Evolutionary conservation across 2,888 invertebrate genomes (phyloP).

Genomic region (Drosophila parthenogenetica): DNA sequence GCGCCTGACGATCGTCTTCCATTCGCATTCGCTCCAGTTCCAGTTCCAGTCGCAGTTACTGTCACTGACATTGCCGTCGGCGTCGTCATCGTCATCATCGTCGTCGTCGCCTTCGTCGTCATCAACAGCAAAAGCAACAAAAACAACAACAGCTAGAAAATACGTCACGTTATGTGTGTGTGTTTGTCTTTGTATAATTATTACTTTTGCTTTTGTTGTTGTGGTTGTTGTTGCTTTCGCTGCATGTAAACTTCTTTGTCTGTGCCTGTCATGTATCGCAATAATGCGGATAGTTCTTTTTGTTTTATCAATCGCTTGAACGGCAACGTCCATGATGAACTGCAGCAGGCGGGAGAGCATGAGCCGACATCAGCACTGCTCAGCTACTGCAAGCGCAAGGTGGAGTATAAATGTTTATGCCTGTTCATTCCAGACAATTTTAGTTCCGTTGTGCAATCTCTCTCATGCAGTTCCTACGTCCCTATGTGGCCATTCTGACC

Average conservation of each 20-base stretch:
- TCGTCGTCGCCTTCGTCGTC: too few relatives aligned
- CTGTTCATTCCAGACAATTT: background rate
- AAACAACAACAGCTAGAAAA: conserved; percentile 9
- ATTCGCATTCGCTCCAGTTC: conserved; percentile 25
- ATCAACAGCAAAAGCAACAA: background rate
- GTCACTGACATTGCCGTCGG: background rate
- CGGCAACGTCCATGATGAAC: conserved; percentile 88
- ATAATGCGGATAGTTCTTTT: conserved; percentile 77
- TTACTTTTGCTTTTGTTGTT: conserved; percentile 6
- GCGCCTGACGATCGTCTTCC: conserved; percentile 35
- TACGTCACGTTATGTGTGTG: conserved; percentile 56
- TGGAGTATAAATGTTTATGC: conserved; percentile 61
- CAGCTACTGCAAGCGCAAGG: conserved; percentile 92
- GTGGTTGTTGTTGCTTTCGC: conserved; percentile 24
- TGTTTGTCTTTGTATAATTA: conserved; percentile 6
- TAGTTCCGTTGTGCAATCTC: background rate
- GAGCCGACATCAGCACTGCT: conserved; percentile 92
- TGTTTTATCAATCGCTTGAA: conserved; percentile 77
- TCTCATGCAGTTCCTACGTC: conserved; percentile 88
- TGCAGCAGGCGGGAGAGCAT: conserved; percentile 87
- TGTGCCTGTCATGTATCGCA: conserved; percentile 64
- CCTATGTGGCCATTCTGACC: conserved; percentile 90
- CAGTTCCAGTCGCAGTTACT: conserved; percentile 22
- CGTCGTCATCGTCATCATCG: too few relatives aligned
- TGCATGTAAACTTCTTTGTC: conserved; percentile 50